Percentiles rank a stretch among this genome's conserved stretches.
phyloP scores from a whole-genome alignment of 1,140 invertebrate genomes.

The Euglossa dilemma region DNA sequence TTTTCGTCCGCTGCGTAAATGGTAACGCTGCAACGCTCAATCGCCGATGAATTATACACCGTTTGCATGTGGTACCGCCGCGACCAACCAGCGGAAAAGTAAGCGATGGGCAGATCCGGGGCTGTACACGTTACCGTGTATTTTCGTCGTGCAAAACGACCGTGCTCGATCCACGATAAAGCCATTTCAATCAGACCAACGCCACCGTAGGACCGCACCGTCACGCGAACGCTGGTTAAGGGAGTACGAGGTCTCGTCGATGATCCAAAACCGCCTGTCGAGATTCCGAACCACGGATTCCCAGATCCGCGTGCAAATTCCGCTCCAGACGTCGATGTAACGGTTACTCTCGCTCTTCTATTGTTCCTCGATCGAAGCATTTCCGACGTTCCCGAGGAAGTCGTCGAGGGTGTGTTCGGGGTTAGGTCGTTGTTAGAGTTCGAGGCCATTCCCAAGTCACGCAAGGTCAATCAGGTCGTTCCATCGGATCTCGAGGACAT shows the following conservation, averaged over 20 bases:
- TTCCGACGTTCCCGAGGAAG: too few species aligned
- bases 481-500: too few species aligned
- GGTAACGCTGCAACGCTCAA: conserved; percentile 22
- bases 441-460: too few species aligned
- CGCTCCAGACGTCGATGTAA: too few species aligned
- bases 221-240: background rate
- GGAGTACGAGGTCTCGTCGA: background rate
- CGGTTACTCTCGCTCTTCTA: too few species aligned
- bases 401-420: too few species aligned
- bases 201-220: background rate
- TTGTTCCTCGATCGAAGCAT: too few species aligned
- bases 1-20: conserved; percentile 6
- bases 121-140: background rate
- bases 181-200: conserved; percentile 12
- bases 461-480: too few species aligned
- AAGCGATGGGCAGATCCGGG: background rate
- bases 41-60: conserved; percentile 21
- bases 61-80: background rate
- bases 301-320: too few species aligned
- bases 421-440: too few species aligned
- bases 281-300: too few species aligned
- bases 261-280: background rate
- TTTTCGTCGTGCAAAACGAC: background rate
- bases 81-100: background rate
- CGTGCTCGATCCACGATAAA: conserved; percentile 12